These are phyloP conservation scores for Drosophila virilis DNA, from an alignment of 1,140 invertebrate species.

Conservation along the genomic window DNA sequence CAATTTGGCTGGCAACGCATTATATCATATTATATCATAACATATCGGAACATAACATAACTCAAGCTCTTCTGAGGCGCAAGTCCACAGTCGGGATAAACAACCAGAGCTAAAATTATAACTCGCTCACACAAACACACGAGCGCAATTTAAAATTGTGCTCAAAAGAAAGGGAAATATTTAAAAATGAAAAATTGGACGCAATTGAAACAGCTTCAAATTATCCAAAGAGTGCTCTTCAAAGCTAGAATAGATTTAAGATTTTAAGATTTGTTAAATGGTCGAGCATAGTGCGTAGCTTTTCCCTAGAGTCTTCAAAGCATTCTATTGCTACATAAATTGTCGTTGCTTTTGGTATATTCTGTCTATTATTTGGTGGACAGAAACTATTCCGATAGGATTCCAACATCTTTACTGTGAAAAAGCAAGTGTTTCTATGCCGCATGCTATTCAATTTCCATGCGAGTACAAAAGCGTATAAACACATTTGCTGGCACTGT, in stretches of 20 bases:
- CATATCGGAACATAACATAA: slow-evolving; percentile 6
- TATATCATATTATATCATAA: slow-evolving; percentile 30
- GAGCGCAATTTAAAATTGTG: not conserved
- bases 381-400: no score
- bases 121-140: slow-evolving; percentile 19
- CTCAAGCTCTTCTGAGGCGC: not conserved
- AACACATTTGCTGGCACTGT: slow-evolving; percentile 4
- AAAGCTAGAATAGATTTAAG: no score
- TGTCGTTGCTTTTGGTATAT: no score
- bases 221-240: no score
- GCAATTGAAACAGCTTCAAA: no score
- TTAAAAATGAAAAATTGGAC: no score
- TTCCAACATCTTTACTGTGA: not conserved
- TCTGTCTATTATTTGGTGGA: no score
- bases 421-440: not conserved
- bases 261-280: no score
- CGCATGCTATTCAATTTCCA: slow-evolving; percentile 3
- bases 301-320: no score
- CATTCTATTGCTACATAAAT: no score
- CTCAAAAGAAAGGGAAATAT: not conserved
- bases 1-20: slow-evolving; percentile 53
- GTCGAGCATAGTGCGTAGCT: no score
- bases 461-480: not conserved
- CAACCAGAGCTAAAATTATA: slow-evolving; percentile 51
- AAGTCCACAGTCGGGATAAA: slow-evolving; percentile 12